Conservation (phyloP, 1,140 invertebrate genomes). For the Radopholus similis region DNA sequence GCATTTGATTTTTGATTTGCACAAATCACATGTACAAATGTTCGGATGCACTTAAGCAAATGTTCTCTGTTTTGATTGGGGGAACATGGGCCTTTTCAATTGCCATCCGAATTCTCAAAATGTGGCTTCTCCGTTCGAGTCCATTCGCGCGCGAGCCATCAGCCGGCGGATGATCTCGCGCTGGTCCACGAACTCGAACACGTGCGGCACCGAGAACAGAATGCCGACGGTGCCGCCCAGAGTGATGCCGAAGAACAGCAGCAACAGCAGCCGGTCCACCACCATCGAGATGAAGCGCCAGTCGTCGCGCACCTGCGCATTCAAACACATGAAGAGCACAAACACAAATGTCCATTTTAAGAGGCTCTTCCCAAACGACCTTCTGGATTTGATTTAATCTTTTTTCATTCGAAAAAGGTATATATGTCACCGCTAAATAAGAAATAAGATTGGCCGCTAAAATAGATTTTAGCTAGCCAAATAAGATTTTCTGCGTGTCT, state of each 20-base stretch:
- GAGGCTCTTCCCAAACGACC: constrained; percentile 41
- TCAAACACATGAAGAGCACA: neutral
- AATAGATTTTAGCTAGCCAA: too few species aligned
- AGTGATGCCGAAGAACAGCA: constrained; percentile 94
- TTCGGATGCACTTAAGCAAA: too few species aligned
- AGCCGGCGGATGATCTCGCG: constrained; percentile 91
- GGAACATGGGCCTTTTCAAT: too few species aligned
- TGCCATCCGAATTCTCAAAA: too few species aligned
- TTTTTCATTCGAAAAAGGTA: too few species aligned
- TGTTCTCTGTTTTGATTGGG: too few species aligned
- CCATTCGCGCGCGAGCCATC: constrained; percentile 37
- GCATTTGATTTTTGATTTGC: too few species aligned
- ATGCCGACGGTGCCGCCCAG: constrained; percentile 89
- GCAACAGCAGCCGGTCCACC: constrained; percentile 62
- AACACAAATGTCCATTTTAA: too few species aligned
- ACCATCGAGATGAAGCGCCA: constrained; percentile 98
- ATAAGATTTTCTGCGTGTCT: too few species aligned
- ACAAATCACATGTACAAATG: too few species aligned
- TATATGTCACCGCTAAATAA: too few species aligned
- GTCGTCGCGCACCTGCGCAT: constrained; percentile 82
- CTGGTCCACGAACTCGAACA: constrained; percentile 97
- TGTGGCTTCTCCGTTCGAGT: neutral
- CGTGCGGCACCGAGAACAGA: constrained; percentile 96
- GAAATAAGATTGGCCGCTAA: too few species aligned
- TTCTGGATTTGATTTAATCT: constrained; percentile 7